Conservation (phyloP, 2,888 invertebrate genomes). For the Priocnemis perturbator region DNA sequence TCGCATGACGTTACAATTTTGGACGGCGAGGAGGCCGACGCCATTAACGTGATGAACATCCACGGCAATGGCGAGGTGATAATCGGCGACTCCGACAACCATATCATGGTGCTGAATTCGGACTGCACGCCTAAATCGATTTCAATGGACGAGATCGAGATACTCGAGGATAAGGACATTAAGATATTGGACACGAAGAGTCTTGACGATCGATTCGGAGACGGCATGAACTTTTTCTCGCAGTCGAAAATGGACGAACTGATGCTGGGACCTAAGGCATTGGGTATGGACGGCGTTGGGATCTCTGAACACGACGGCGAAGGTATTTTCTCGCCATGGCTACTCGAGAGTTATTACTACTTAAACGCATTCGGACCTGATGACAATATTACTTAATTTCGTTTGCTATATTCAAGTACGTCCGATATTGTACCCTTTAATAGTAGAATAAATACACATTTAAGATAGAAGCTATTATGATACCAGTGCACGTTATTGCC, state of each 20-base stretch:
- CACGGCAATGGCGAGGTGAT: conserved; percentile 50
- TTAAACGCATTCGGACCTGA: too few relatives aligned
- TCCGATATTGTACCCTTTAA: too few relatives aligned
- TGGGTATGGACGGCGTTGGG: conserved; percentile 48
- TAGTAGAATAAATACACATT: conserved; percentile 2
- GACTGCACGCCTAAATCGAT: conserved; percentile 53
- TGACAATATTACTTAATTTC: too few relatives aligned
- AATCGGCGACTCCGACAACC: conserved; percentile 57
- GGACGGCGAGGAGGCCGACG: conserved; percentile 68
- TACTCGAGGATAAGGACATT: conserved; percentile 69
- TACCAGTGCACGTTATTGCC: too few relatives aligned
- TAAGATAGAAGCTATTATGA: not conserved
- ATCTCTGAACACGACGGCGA: conserved; percentile 48
- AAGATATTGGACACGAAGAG: conserved; percentile 64
- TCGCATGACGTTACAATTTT: conserved; percentile 72
- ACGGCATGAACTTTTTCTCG: conserved; percentile 64
- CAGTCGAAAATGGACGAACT: conserved; percentile 70
- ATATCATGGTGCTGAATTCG: conserved; percentile 68
- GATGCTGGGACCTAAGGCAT: conserved; percentile 60
- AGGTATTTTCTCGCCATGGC: conserved; percentile 33
- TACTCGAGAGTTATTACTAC: not conserved
- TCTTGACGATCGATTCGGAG: conserved; percentile 65
- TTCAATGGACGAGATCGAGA: conserved; percentile 61
- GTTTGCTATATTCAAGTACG: too few relatives aligned
- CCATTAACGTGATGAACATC: conserved; percentile 64